Percentiles rank a stretch among this genome's conserved stretches.
These are phyloP conservation scores for Euphydryas editha DNA, from an alignment of 2,888 invertebrate species.

Conservation along the genomic window DNA sequence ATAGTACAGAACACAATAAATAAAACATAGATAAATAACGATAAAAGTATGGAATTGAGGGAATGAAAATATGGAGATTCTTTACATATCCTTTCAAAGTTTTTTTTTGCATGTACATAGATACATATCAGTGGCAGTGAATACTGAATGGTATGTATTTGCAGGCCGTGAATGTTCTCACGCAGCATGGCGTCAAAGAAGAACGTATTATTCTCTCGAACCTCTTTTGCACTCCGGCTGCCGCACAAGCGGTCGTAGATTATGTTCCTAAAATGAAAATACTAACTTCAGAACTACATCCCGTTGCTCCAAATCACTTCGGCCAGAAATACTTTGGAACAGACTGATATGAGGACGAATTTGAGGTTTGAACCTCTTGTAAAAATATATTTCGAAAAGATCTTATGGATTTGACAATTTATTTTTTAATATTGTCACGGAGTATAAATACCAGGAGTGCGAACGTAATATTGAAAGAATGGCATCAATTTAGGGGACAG, in stretches of 20 bases:
- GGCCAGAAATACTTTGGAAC: slow-evolving; percentile 99
- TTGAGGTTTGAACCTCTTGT: slow-evolving; percentile 30
- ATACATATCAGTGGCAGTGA: neutral
- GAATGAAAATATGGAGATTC: too few relatives aligned
- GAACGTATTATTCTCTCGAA: slow-evolving; percentile 98
- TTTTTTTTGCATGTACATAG: too few relatives aligned
- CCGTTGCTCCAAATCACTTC: slow-evolving; percentile 98
- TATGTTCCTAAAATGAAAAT: slow-evolving; percentile 97
- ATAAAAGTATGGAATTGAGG: too few relatives aligned
- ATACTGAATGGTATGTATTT: slow-evolving; percentile 49
- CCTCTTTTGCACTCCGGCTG: slow-evolving; percentile 97
- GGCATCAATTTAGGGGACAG: too few relatives aligned
- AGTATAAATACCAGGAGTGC: too few relatives aligned
- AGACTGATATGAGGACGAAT: slow-evolving; percentile 85
- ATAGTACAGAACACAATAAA: too few relatives aligned
- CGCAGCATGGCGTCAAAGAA: slow-evolving; percentile 96
- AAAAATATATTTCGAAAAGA: neutral
- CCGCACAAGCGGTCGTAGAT: slow-evolving; percentile 91
- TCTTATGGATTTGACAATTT: neutral
- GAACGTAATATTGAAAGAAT: too few relatives aligned
- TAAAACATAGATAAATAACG: too few relatives aligned
- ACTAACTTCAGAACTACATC: slow-evolving; percentile 97
- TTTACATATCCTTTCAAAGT: too few relatives aligned
- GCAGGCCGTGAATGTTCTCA: slow-evolving; percentile 96
- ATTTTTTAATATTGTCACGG: too few relatives aligned